Evolutionary conservation across 2,797 vertebrate species (phyloP).

Genomic region (Chrosomus eos): DNA sequence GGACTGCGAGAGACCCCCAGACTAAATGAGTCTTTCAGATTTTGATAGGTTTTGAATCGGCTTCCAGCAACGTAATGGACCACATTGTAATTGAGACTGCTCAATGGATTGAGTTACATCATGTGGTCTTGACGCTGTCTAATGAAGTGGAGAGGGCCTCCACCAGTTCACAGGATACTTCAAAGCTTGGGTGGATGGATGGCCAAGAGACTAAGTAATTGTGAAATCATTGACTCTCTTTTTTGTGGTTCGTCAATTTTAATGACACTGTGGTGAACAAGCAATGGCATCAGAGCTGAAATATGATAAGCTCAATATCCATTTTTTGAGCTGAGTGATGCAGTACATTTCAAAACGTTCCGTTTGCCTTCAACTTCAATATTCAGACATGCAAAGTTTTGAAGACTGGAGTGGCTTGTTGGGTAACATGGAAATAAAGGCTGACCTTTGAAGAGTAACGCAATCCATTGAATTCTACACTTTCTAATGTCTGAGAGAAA

Average conservation of each 20-base stretch:
- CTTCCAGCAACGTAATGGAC: conserved; percentile 69
- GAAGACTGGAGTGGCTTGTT: background rate
- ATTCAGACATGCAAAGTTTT: background rate
- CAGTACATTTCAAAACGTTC: background rate
- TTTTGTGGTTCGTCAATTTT: conserved; percentile 74
- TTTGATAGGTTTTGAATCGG: conserved; percentile 72
- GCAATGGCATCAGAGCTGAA: conserved; percentile 66
- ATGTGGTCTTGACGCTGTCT: conserved; percentile 74
- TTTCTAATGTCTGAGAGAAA: background rate
- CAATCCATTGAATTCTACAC: background rate
- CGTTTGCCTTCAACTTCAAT: conserved; percentile 3
- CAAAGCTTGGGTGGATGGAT: conserved; percentile 75
- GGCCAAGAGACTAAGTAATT: conserved; percentile 75
- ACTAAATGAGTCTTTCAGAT: conserved; percentile 79
- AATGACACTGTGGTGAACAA: conserved; percentile 75
- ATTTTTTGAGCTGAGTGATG: conserved; percentile 7
- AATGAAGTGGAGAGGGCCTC: conserved; percentile 72
- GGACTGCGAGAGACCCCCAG: conserved; percentile 73
- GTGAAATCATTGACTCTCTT: conserved; percentile 77
- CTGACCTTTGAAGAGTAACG: background rate
- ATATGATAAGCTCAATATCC: conserved; percentile 61
- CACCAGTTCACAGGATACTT: conserved; percentile 73
- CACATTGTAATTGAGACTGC: conserved; percentile 72
- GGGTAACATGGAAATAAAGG: background rate
- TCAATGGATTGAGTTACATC: conserved; percentile 70